phyloP scores from a whole-genome alignment of 2,113 vertebrate species.

The Corydoras sp. region DNA sequence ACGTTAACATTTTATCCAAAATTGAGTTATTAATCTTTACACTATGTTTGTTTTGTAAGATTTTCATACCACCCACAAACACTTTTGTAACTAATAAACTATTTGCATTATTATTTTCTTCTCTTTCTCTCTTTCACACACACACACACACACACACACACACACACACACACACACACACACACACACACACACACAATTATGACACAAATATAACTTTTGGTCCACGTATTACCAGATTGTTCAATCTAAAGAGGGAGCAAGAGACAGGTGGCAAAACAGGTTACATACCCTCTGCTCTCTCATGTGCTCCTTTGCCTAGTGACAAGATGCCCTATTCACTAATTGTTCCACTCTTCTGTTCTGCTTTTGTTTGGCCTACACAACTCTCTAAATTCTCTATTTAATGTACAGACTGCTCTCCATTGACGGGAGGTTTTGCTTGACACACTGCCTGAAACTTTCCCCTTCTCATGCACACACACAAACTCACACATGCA shows the following conservation, averaged over 20 bases:
- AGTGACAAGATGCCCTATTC: slow-evolving; percentile 45
- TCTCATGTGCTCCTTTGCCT: slow-evolving; percentile 44
- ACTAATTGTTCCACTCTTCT: slow-evolving; percentile 44
- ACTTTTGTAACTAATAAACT: no score
- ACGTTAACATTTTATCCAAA: no score
- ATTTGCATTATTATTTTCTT: no score
- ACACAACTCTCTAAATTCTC: slow-evolving; percentile 40
- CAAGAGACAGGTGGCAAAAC: slow-evolving; percentile 49
- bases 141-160: no score
- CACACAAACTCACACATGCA: slow-evolving; percentile 35
- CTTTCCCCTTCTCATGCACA: slow-evolving; percentile 21
- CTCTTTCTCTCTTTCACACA: no score
- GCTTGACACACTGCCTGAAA: slow-evolving; percentile 36
- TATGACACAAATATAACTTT: slow-evolving; percentile 4
- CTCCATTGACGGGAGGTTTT: slow-evolving; percentile 49
- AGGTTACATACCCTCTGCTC: slow-evolving; percentile 47
- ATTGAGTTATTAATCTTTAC: no score
- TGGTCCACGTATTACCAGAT: slow-evolving; percentile 43
- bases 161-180: no score
- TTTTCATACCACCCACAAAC: no score
- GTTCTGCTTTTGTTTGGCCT: slow-evolving; percentile 41
- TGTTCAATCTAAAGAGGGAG: slow-evolving; percentile 34
- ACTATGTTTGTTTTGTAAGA: no score
- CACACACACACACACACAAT: no score
- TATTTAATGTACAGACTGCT: slow-evolving; percentile 49